A percentile compares a stretch with the other conserved stretches of the same genome.
These are phyloP conservation scores for Xanthia icteritia DNA, from an alignment of 2,888 invertebrate genomes.

Conservation along the genomic window DNA sequence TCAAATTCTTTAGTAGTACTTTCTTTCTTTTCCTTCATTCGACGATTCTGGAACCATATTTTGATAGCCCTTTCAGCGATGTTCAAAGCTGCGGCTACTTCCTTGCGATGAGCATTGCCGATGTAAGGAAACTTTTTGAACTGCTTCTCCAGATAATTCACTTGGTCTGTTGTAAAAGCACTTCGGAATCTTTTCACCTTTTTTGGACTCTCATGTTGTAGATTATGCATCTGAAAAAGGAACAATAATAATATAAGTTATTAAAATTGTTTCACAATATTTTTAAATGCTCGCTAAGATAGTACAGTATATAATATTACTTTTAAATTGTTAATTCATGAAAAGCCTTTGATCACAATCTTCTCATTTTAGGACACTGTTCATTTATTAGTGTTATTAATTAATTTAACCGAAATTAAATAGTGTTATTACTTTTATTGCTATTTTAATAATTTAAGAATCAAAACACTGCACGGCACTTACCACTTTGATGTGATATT, in stretches of 20 bases:
- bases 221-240: constrained; percentile 65
- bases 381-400: background rate
- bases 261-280: constrained; percentile 15
- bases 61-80: constrained; percentile 94
- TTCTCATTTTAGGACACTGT: background rate
- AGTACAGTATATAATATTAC: background rate
- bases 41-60: constrained; percentile 96
- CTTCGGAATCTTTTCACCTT: constrained; percentile 85
- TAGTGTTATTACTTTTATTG: background rate
- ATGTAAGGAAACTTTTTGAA: constrained; percentile 93
- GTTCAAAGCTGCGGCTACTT: constrained; percentile 91
- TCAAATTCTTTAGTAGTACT: constrained; percentile 68
- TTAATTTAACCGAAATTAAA: background rate
- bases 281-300: constrained; percentile 1
- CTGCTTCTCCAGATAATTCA: constrained; percentile 93
- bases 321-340: background rate
- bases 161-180: constrained; percentile 94
- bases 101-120: constrained; percentile 92
- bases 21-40: constrained; percentile 94
- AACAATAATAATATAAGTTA: background rate
- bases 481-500: constrained; percentile 44
- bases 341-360: background rate
- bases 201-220: constrained; percentile 48
- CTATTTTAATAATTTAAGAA: constrained; percentile 6
- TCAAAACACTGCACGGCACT: constrained; percentile 5